Evolutionary conservation across 2,888 invertebrate species (phyloP).

Genomic region (Gastracanthus pulcherrimus): DNA sequence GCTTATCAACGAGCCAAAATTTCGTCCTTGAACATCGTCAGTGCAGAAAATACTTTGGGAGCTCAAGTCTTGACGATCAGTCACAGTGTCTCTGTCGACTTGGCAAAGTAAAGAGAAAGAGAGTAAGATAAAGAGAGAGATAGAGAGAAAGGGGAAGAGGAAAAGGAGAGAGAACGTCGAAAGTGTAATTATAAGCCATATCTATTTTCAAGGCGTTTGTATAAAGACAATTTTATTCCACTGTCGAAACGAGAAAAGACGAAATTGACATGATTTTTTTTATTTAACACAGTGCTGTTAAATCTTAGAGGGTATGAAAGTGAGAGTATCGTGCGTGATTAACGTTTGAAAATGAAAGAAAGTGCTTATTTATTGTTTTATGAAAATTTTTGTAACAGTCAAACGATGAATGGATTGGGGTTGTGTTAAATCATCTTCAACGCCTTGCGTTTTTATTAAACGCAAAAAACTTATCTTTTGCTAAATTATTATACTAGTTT

Average conservation of each 20-base stretch:
- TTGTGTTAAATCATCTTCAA: neutral
- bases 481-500: slow-evolving; percentile 26
- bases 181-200: slow-evolving; percentile 54
- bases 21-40: slow-evolving; percentile 88
- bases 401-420: neutral
- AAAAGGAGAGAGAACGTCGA: neutral
- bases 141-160: neutral
- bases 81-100: slow-evolving; percentile 78
- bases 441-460: neutral
- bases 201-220: slow-evolving; percentile 42
- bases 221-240: slow-evolving; percentile 47
- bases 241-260: slow-evolving; percentile 7
- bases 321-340: neutral
- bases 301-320: slow-evolving; percentile 3
- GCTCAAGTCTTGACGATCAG: slow-evolving; percentile 79
- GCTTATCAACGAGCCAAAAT: slow-evolving; percentile 96
- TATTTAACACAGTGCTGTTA: slow-evolving; percentile 13
- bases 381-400: slow-evolving; percentile 10
- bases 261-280: slow-evolving; percentile 26
- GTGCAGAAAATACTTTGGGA: slow-evolving; percentile 66
- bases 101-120: slow-evolving; percentile 69
- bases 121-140: neutral
- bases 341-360: neutral
- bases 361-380: slow-evolving; percentile 28
- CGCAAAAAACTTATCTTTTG: neutral